Evolutionary conservation across 2,888 invertebrate genomes (phyloP), one percentile per base, ranked within the genome.

Genomic region (Conistra vaccinii): DNA sequence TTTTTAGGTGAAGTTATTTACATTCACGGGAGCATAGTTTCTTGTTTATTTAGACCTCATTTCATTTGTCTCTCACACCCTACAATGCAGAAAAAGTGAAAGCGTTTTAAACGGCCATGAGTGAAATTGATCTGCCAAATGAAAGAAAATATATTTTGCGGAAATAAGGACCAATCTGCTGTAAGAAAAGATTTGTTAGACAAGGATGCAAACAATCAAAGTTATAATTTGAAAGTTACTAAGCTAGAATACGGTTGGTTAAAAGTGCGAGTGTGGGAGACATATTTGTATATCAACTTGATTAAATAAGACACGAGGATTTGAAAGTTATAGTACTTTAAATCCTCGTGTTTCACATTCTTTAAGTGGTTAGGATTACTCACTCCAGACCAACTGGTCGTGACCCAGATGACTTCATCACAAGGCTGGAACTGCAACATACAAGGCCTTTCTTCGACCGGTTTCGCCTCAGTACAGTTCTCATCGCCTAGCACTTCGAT

Each of bases 401-500:
- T 95, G 69, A 99, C 97, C 99, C 99, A 99, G 92, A 99, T 99
- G 17, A 99, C 98, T 9, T 99, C 99, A 77, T 98, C 98, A 91
- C 99, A 99, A 0, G 99, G 98, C 66, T 98, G 96, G 89, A 98
- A 85, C 66, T 98, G 96, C 89, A 98, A 85, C 85, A 97, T 97
- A 91, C 99, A 99, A 23, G 95, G 80, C 89, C 97, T 97, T 84
- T 98, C 97, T 0, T 94, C 94, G 60, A 97, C 97, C 0, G 99
- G 99, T 90, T 98, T 98, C 86, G 97, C 97, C 60, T 97, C 98
- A 0, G 95, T 92, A 82, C 98, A 98, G 60, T 97, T 97, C 0
- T 96, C 95, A 78, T 98, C 98, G 0, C 96, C 95, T 32, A 98
- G 92, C 2, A 98, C 96, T 85, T 97, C 97, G 20, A 98, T 97